Percentiles rank a stretch among this genome's conserved stretches.
Evolutionary conservation across 1,140 invertebrate species (phyloP).

Genomic region (Papilio aristodemus): DNA sequence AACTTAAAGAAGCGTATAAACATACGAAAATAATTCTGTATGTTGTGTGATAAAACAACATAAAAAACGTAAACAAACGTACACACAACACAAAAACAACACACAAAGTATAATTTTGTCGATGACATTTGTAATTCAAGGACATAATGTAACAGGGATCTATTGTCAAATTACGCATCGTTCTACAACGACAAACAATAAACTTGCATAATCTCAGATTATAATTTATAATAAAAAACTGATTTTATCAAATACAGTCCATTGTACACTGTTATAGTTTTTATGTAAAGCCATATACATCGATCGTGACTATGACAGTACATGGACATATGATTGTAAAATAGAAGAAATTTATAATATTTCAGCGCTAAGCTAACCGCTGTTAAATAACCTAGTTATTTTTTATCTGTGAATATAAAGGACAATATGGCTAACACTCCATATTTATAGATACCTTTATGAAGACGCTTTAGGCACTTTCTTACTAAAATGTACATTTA

Average conservation of each 20-base stretch:
- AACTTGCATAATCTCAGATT: background rate
- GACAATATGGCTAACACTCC: too few species aligned
- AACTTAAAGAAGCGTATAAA: too few species aligned
- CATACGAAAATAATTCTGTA: too few species aligned
- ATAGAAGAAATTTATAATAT: background rate
- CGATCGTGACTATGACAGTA: constrained; percentile 13
- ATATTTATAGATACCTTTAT: too few species aligned
- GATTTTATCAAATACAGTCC: constrained; percentile 15
- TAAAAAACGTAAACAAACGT: too few species aligned
- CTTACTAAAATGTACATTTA: too few species aligned
- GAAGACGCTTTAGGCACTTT: too few species aligned
- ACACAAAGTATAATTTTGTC: too few species aligned
- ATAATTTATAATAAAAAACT: constrained; percentile 12
- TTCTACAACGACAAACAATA: background rate
- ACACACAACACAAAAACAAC: too few species aligned
- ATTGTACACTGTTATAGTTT: constrained; percentile 2
- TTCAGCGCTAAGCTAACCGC: background rate
- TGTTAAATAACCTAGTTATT: background rate
- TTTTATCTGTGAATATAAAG: background rate
- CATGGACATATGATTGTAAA: background rate
- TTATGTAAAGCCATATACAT: constrained; percentile 9
- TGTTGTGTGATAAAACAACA: too few species aligned
- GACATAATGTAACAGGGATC: background rate
- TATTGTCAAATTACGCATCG: background rate
- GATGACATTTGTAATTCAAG: background rate